phyloP scores from a whole-genome alignment of 1,140 invertebrate species.

The Diachasma alloeum region DNA sequence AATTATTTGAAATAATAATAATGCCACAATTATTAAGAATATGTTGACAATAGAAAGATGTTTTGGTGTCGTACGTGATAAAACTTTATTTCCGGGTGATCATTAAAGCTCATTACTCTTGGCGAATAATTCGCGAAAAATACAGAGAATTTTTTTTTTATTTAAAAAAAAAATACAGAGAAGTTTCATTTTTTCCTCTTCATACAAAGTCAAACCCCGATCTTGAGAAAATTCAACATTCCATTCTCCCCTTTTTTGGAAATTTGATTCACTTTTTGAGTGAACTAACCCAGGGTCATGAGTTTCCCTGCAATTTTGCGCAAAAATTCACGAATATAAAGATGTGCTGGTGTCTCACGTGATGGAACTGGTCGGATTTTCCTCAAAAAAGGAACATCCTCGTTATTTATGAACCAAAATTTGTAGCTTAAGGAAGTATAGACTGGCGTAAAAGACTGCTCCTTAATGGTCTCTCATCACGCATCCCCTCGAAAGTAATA shows the following conservation, averaged over 20 bases:
- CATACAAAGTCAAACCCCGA: background rate
- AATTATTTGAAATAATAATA: too few species aligned
- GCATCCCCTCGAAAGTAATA: background rate
- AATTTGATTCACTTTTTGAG: background rate
- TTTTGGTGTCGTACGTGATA: too few species aligned
- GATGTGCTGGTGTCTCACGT: background rate
- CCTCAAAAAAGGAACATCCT: background rate
- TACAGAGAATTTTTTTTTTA: too few species aligned
- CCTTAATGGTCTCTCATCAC: background rate
- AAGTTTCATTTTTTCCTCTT: too few species aligned
- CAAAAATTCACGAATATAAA: background rate
- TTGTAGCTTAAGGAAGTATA: background rate
- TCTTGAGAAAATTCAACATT: background rate
- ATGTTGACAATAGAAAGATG: too few species aligned
- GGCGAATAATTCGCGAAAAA: too few species aligned
- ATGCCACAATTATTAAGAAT: too few species aligned
- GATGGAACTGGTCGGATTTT: background rate
- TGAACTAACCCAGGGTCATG: background rate
- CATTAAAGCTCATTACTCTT: too few species aligned
- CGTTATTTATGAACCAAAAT: background rate
- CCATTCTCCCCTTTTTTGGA: background rate
- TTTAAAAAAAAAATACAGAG: too few species aligned
- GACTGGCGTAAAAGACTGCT: background rate
- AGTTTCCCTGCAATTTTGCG: background rate
- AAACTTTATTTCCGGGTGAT: too few species aligned